Conservation (phyloP, 2,888 invertebrate genomes). For the Eristalinus aeneus region DNA sequence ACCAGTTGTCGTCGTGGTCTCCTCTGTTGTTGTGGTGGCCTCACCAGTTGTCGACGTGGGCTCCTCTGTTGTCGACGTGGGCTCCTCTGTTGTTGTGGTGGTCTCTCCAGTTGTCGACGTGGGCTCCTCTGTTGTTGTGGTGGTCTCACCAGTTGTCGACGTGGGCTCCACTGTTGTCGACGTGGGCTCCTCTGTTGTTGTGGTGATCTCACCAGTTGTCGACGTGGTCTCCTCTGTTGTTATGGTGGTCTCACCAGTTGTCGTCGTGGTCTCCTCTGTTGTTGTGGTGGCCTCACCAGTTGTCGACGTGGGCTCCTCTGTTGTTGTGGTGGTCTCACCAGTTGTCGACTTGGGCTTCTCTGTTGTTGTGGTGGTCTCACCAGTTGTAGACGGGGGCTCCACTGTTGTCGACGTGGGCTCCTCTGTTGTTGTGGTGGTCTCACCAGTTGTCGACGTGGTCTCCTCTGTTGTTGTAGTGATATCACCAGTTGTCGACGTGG, state of each 20-base stretch:
- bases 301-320: neutral
- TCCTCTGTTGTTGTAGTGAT: neutral
- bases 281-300: neutral
- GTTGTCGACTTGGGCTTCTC: neutral
- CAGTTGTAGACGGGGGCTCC: neutral
- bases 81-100: neutral
- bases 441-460: neutral
- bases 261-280: neutral
- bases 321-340: neutral
- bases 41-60: neutral
- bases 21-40: neutral
- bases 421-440: neutral
- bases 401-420: neutral
- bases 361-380: neutral
- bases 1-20: neutral
- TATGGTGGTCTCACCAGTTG: neutral
- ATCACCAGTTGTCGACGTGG: neutral
- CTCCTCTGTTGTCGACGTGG: neutral
- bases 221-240: neutral
- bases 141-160: neutral
- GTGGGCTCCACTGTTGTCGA: neutral
- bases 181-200: neutral
- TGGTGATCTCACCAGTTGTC: neutral
- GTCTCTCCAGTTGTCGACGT: neutral
- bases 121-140: neutral